Evolutionary conservation across 1,140 invertebrate genomes (phyloP).

Genomic region (Cyrtorhinus lividipennis): DNA sequence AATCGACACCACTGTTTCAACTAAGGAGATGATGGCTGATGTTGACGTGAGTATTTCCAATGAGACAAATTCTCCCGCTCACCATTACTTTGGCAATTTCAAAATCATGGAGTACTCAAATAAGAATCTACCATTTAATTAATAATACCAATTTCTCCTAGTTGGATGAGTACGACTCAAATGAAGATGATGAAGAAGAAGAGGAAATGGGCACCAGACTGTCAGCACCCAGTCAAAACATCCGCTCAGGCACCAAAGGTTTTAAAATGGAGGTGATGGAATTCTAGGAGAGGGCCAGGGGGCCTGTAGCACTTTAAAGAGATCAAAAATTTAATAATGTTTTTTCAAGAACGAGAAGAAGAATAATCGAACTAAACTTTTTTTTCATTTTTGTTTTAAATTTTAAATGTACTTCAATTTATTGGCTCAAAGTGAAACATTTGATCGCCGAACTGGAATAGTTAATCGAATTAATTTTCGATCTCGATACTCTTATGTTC

Average conservation of each 20-base stretch:
- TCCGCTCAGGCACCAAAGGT: conserved; percentile 31
- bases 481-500: no score
- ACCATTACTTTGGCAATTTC: background rate
- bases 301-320: conserved; percentile 10
- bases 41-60: conserved; percentile 56
- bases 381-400: no score
- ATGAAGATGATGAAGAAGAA: conserved; percentile 34
- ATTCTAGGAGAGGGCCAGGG: conserved; percentile 14
- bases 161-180: conserved; percentile 33
- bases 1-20: conserved; percentile 77
- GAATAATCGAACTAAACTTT: no score
- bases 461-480: no score
- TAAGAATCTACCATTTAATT: no score
- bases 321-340: background rate
- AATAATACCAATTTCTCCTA: no score
- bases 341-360: no score
- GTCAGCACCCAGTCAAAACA: conserved; percentile 42
- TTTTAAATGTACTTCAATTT: no score
- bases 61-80: background rate
- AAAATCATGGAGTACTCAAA: no score
- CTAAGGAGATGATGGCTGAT: conserved; percentile 83
- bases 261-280: conserved; percentile 15
- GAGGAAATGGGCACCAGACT: conserved; percentile 28
- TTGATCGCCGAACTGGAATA: no score
- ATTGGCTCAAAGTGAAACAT: no score